phyloP scores from a whole-genome alignment of 2,888 invertebrate genomes.

The Caenorhabditis zanzibari region DNA sequence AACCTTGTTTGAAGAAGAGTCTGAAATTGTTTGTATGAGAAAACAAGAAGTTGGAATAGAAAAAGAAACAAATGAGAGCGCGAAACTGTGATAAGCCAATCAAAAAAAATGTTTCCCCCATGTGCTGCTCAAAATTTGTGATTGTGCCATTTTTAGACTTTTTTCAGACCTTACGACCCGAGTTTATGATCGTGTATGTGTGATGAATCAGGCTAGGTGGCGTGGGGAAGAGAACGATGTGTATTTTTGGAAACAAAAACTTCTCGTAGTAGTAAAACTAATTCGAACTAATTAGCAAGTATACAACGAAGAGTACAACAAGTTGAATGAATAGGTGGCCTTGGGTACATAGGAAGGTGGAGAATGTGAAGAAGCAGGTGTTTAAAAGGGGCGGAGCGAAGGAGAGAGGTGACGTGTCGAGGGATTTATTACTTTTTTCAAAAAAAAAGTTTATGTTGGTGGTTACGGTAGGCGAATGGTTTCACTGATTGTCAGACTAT shows the following conservation, averaged over 20 bases:
- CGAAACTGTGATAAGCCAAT: conserved; percentile 54
- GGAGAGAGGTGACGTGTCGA: conserved; percentile 16
- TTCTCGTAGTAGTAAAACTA: conserved; percentile 9
- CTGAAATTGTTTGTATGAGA: conserved; percentile 24
- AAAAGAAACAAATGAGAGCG: background rate
- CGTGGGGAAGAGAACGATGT: background rate
- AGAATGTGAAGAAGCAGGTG: conserved; percentile 30
- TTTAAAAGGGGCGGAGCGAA: background rate
- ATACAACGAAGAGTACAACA: conserved; percentile 5
- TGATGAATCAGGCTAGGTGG: conserved; percentile 12
- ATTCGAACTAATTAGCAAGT: conserved; percentile 19
- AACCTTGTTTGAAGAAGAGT: background rate
- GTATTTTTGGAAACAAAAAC: conserved; percentile 26
- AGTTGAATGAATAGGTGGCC: conserved; percentile 8
- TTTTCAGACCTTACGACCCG: conserved; percentile 38
- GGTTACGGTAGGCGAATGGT: conserved; percentile 11
- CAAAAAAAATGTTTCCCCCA: background rate
- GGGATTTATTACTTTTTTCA: conserved; percentile 30
- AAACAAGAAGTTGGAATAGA: conserved; percentile 1
- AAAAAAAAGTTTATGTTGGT: conserved; percentile 5
- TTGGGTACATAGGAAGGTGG: conserved; percentile 22
- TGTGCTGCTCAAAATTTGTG: conserved; percentile 4
- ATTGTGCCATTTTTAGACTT: conserved; percentile 41
- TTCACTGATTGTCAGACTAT: conserved; percentile 27
- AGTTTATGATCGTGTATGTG: conserved; percentile 28